phyloP scores from a whole-genome alignment of 2,888 invertebrate genomes.

The Atethmia centrago region DNA sequence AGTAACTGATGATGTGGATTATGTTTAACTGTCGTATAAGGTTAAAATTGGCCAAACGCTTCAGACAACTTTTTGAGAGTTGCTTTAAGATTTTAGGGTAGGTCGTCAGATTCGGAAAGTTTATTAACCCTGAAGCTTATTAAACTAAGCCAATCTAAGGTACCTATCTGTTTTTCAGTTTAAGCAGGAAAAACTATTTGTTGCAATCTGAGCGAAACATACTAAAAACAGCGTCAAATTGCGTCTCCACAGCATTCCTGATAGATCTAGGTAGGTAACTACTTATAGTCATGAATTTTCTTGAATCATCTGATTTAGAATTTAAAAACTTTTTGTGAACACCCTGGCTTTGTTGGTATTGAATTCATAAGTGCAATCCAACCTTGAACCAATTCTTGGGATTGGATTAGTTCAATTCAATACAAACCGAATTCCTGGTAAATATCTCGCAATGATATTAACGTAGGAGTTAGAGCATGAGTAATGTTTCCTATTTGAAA shows the following conservation, averaged over 20 bases:
- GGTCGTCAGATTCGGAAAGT: neutral
- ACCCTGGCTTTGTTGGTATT: constrained; percentile 15
- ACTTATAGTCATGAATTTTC: neutral
- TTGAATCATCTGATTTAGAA: neutral
- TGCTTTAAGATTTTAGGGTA: neutral
- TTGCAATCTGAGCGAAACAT: neutral
- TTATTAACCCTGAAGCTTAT: neutral
- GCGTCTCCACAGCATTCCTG: neutral
- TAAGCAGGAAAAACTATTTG: neutral
- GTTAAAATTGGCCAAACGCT: constrained; percentile 16
- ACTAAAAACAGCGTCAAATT: no score
- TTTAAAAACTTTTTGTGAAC: neutral
- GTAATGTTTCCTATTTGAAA: constrained; percentile 66
- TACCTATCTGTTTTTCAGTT: no score
- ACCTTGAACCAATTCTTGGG: constrained; percentile 55
- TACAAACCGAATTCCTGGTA: constrained; percentile 55
- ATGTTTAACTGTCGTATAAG: constrained; percentile 1
- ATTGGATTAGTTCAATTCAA: constrained; percentile 48
- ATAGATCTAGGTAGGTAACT: neutral
- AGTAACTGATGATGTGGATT: constrained; percentile 20
- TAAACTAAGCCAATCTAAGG: no score
- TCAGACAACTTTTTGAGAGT: constrained; percentile 1
- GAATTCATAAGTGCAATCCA: constrained; percentile 29
- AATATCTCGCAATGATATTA: constrained; percentile 59
- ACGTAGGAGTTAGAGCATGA: constrained; percentile 63